Base-by-base conservation (phyloP, 1,140 invertebrate genomes). In the Hylyphantes graminicola region DNA sequence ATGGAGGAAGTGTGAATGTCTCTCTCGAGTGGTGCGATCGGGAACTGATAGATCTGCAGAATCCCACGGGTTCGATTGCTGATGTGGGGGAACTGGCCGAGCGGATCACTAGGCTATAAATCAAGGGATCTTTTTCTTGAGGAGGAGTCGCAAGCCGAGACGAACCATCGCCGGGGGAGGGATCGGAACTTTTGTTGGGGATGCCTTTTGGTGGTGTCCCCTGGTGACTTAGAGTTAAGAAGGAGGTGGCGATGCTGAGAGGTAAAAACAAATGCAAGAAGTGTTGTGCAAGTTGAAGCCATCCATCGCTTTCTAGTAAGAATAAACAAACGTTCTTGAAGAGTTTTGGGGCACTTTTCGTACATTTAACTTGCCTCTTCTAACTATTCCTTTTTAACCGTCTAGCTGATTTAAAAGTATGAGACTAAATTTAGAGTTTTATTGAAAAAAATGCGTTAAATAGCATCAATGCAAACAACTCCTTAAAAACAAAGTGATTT, bases 21-120 rank as follows among this genome's bases (percentile, higher is more conserved):
- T n/a, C n/a, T n/a, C n/a, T 48, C 51, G 54, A 51, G 51, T 17
- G 13, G 15, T 15, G 17, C 17, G 55, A 55, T 15, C 50, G 79
- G 79, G 79, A 81, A 81, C 68, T 81, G 79, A 81, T 81, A 73
- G 35, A 73, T 54, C 48, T 19, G 9, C n/a, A 13, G 55, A 63
- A 68, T 81, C 79, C 79, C 79, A 81, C 79, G 79, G 67, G 72
- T 54, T 74, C 55, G 65, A 72, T 81, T 70, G 68, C 79, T 48
- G 67, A 63, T 81, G 68, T 68, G 68, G 19, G 68, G 65, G 61
- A 72, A 64, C 48, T 81, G 68, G 79, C 55, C 79, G 57, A 63
- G 79, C 79, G 79, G 68, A 81, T 81, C 68, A 81, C 35, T 73
- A 53, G 19, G 68, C 79, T 13, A 81, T 81, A 81, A 81, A 81